Base-by-base conservation (phyloP, 2,797 vertebrate genomes). In the Neopelma chrysocephalum region DNA sequence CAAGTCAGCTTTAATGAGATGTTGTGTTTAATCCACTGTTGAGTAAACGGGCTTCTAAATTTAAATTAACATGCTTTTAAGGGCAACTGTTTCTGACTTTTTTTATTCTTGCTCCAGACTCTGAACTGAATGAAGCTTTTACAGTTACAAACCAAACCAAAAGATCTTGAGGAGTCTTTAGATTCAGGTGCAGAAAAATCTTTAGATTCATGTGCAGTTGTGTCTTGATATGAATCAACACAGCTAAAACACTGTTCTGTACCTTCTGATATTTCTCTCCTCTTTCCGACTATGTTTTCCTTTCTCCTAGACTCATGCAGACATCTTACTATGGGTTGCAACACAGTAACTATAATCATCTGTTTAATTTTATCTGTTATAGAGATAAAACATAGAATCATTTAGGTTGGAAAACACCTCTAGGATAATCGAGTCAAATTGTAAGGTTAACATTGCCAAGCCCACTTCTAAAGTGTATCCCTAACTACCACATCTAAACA, bases 401-500 rank as follows among this genome's bases (percentile, higher is more conserved):
- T 58, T 53, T 45, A 25, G 8, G 4, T 13, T 45, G 14, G 25
- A 25, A 81, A 71, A 25, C 17, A 54, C 6, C 8, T 54, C 53
- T 34, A 56, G 8, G 6, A 29, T 45, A 17, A 29, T 38, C 0
- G 0, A 66, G 20, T 51, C 26, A 18, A 51, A 42, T 9, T 10
- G 27, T 47, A 56, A 84, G 72, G 17, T 13, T n/a, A 31, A 7
- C 8, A 26, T 23, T 51, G 26, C 23, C 18, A 76, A 82, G 11
- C 3, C 10, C 15, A 34, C 10, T 11, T 21, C 32, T 34, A 50
- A n/a, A 40, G 7, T 2, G 0, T 56, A 15, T 43, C 20, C 27
- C 17, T 42, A 66, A 62, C 8, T 1, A 3, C 9, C 20, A 48
- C 2, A 3, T 40, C 16, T 54, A 40, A 50, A 45, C 4, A 8